phyloP scores from a whole-genome alignment of 2,797 vertebrate species.

The Spinus pinus region DNA sequence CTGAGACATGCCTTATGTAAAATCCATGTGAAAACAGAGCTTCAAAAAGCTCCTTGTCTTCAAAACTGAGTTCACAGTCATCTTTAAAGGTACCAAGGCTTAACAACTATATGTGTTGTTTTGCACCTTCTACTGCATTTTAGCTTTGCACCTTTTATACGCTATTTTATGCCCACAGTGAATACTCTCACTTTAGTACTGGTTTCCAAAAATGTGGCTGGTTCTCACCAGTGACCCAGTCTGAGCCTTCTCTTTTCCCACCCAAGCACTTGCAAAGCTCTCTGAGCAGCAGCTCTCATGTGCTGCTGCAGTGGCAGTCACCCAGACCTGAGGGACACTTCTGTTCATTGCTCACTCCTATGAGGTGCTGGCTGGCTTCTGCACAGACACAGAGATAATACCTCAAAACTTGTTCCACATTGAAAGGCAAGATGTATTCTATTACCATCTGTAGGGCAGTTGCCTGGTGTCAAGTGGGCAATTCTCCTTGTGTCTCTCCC shows the following conservation, averaged over 20 bases:
- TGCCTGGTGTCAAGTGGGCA: too few species aligned
- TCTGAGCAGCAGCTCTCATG: background rate
- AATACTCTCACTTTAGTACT: background rate
- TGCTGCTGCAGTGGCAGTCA: background rate
- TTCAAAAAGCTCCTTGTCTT: background rate
- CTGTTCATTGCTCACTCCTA: background rate
- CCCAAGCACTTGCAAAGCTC: background rate
- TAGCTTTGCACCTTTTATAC: fast-evolving
- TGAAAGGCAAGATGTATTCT: too few species aligned
- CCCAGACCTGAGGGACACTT: background rate
- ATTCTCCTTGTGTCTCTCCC: too few species aligned
- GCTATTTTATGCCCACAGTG: background rate
- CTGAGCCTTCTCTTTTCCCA: background rate
- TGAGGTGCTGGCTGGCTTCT: background rate
- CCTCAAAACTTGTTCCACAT: background rate
- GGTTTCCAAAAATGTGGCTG: background rate
- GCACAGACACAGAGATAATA: background rate
- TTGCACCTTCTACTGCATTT: background rate
- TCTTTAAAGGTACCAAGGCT: background rate
- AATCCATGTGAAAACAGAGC: background rate
- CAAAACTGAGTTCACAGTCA: background rate
- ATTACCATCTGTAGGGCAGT: too few species aligned
- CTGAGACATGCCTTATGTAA: background rate
- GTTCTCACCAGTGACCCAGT: background rate
- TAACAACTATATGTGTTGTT: background rate